Percentiles rank a stretch among this genome's conserved stretches.
Conservation (phyloP, 2,797 vertebrate genomes). For the Leuciscus waleckii region DNA sequence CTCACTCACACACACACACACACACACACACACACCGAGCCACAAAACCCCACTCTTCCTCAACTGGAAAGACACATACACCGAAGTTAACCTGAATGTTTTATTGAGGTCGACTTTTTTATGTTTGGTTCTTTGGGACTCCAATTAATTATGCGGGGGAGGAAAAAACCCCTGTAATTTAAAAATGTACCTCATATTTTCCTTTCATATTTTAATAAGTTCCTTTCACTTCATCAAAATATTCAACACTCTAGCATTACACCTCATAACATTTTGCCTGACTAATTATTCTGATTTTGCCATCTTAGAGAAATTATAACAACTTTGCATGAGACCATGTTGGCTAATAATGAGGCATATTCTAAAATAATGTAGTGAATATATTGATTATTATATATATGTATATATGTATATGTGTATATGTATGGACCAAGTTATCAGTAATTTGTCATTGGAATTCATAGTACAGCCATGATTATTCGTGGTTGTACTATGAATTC, state of each 20-base stretch:
- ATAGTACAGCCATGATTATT: neutral
- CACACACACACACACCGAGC: neutral
- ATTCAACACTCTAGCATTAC: neutral
- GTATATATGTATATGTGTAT: neutral
- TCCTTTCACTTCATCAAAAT: neutral
- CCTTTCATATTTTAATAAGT: neutral
- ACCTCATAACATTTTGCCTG: neutral
- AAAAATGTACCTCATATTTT: neutral
- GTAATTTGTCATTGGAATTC: neutral
- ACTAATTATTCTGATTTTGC: neutral
- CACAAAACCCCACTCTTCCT: neutral
- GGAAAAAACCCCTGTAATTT: neutral
- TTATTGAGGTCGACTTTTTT: neutral
- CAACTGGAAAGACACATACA: neutral
- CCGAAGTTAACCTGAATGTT: neutral
- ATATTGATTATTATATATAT: neutral
- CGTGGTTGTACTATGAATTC: neutral
- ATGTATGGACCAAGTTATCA: neutral
- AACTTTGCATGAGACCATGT: neutral
- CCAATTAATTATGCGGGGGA: too few species aligned
- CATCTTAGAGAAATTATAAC: neutral
- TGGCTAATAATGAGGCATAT: neutral
- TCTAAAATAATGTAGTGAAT: neutral
- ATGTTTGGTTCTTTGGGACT: neutral
- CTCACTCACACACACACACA: neutral